phyloP scores from a whole-genome alignment of 2,888 invertebrate genomes.

The Malachius bipustulatus region DNA sequence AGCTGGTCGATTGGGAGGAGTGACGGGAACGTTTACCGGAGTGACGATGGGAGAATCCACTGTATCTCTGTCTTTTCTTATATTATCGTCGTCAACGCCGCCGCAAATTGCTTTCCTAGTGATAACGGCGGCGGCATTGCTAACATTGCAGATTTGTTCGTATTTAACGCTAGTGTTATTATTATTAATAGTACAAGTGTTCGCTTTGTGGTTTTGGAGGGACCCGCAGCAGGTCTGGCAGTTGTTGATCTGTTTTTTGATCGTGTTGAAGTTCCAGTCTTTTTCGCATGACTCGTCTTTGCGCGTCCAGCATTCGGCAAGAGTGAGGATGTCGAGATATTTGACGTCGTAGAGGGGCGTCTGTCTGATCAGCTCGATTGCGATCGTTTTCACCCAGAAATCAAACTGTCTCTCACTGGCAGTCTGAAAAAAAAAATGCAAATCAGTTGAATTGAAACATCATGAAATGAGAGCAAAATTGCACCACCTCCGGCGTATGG shows the following conservation, averaged over 20 bases:
- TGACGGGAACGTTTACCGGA: conserved; percentile 5
- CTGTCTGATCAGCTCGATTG: conserved; percentile 61
- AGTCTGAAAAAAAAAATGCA: conserved; percentile 45
- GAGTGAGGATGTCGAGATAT: conserved; percentile 56
- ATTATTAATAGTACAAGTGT: not conserved
- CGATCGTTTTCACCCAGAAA: conserved; percentile 62
- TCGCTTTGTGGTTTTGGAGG: conserved; percentile 8
- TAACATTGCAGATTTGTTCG: not conserved
- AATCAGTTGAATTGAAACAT: too few species aligned
- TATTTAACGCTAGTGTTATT: too few species aligned
- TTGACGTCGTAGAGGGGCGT: conserved; percentile 61
- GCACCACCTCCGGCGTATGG: too few species aligned
- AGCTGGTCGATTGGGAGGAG: conserved; percentile 3
- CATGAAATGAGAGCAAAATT: too few species aligned
- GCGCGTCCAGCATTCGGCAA: conserved; percentile 37
- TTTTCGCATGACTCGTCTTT: conserved; percentile 22
- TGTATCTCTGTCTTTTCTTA: not conserved
- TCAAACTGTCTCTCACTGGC: conserved; percentile 57
- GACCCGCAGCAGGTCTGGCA: conserved; percentile 12
- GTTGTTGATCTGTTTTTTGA: conserved; percentile 12
- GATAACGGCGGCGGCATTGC: not conserved
- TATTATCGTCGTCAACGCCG: not conserved
- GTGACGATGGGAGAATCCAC: too few species aligned
- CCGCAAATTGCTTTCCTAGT: not conserved
- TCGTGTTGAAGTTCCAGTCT: conserved; percentile 29